Conservation (phyloP, 92 coral and sea anemone species). For the Heliopora coerulea region DNA sequence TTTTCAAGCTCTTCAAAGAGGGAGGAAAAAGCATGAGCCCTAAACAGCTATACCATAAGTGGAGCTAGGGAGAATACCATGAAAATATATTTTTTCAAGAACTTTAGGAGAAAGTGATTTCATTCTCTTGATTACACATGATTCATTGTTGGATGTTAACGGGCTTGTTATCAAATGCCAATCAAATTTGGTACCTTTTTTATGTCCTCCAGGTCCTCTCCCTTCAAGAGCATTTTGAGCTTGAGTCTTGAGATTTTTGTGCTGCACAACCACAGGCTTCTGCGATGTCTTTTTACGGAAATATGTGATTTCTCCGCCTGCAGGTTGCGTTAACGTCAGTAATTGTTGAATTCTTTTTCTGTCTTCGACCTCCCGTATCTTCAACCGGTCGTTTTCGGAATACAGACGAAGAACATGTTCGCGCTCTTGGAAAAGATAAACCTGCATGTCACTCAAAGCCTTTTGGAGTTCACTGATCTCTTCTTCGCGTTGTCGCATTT, state of each 20-base stretch:
- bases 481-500: constrained; percentile 93
- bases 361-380: constrained; percentile 92
- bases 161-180: too few species aligned
- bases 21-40: too few species aligned
- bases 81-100: too few species aligned
- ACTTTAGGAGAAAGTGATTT: too few species aligned
- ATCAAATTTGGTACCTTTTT: too few species aligned
- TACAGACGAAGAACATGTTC: constrained; percentile 93
- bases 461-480: constrained; percentile 97
- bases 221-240: constrained; percentile 52
- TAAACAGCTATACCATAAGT: too few species aligned
- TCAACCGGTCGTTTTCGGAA: constrained; percentile 95
- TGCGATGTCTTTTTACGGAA: constrained; percentile 96
- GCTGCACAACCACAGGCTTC: constrained; percentile 77
- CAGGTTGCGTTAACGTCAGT: constrained; percentile 65
- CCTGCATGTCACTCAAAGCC: constrained; percentile 99
- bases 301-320: constrained; percentile 91
- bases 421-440: constrained; percentile 94
- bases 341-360: constrained; percentile 93
- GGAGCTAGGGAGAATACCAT: too few species aligned
- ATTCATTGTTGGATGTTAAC: too few species aligned
- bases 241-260: constrained; percentile 38
- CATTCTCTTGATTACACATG: too few species aligned
- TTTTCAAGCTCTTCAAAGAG: too few species aligned
- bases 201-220: constrained; percentile 99